Evolutionary conservation across 2,888 invertebrate genomes (phyloP), one percentile per base, ranked within the genome.

Genomic region (Andrena marginata): DNA sequence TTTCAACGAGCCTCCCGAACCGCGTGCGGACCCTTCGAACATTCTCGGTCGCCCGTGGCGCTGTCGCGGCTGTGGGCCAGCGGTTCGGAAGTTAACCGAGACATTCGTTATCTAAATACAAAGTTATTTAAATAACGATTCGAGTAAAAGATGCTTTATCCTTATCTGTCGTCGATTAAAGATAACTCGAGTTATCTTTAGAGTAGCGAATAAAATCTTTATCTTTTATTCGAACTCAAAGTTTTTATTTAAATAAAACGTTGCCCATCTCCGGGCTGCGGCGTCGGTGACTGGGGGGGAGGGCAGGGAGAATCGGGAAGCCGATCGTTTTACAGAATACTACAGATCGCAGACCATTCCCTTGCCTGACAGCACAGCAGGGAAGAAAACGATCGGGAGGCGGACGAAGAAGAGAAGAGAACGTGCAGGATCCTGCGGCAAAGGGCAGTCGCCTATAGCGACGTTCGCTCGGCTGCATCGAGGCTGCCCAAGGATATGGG

Each of bases 401-500:
- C 59, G 29, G 10, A 16, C 16, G 51, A 51, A 20, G 20, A 51
- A n/a, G 51, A 20, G 7, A 51, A 20, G 8, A 20, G 51, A n/a
- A 20, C 51, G 51, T n/a, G 51, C 20, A 7, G 51, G 20, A 67
- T 63, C 33, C 29, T 23, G 63, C 60, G 70, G 29, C 59, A 20
- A 48, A 23, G 26, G 35, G 68, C n/a, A 51, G 8, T 20, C 51
- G 51, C 63, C 75, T 74, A 77, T 63, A 62, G 80, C 82, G 77
- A 87, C 85, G 84, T 77, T 70, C 59, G 78, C 84, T 85, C 84
- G 85, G 85, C 85, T 83, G 60, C 85, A 82, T 87, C 81, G 86
- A 85, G 67, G 87, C 84, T 83, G 86, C 80, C 81, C 64, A 67
- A 84, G 85, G 71, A 76, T 73, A 77, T 87, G 88, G 87, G 89